These are phyloP conservation scores for Menura novaehollandiae DNA, from an alignment of 2,113 vertebrate species.

Conservation along the genomic window DNA sequence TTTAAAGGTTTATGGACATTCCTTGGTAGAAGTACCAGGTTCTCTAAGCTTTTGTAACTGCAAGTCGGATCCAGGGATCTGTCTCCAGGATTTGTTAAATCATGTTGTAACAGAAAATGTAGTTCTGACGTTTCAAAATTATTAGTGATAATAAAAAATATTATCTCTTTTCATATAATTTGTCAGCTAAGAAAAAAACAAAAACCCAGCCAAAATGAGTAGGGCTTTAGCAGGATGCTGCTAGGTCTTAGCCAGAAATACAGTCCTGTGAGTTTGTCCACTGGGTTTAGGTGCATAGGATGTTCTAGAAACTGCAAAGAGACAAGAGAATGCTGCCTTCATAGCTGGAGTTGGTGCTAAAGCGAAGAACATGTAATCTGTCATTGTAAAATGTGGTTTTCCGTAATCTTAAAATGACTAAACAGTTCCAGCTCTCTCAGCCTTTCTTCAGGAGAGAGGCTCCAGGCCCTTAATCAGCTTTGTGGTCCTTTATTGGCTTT, in stretches of 20 bases:
- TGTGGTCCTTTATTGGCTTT: not conserved
- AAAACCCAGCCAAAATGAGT: fast-evolving
- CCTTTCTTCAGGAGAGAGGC: not conserved
- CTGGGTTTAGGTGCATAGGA: not conserved
- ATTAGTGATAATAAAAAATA: not conserved
- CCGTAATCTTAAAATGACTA: not conserved
- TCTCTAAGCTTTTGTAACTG: not conserved
- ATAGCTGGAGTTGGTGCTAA: not conserved
- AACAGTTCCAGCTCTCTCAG: not conserved
- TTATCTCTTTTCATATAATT: not conserved
- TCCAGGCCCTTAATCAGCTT: not conserved
- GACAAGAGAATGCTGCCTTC: not conserved
- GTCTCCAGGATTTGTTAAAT: not conserved
- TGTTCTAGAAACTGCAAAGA: not conserved
- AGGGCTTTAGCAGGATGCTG: not conserved
- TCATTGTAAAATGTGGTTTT: not conserved
- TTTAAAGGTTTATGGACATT: not conserved
- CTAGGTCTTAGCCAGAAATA: not conserved
- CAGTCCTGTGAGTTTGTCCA: not conserved
- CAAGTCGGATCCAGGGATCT: not conserved
- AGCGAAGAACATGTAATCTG: not conserved
- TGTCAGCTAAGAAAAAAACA: not conserved
- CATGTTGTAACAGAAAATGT: not conserved
- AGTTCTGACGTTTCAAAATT: not conserved
- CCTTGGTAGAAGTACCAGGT: not conserved